A percentile compares a stretch with the other conserved stretches of the same genome.
phyloP scores from a whole-genome alignment of 2,797 vertebrate species.

The Myotis planiceps region DNA sequence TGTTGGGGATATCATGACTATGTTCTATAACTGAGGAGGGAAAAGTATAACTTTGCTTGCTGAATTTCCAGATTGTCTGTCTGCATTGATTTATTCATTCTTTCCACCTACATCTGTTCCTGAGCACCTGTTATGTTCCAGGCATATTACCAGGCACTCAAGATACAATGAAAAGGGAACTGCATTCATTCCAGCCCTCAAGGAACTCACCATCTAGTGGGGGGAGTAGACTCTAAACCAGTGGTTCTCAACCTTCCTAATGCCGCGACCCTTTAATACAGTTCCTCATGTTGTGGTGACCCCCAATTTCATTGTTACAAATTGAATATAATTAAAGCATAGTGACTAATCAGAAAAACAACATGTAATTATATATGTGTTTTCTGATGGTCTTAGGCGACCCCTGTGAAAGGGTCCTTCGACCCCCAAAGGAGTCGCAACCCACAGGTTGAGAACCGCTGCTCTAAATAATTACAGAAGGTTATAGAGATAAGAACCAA shows the following conservation, averaged over 20 bases:
- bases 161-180: background rate
- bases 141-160: constrained; percentile 7
- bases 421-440: too few species aligned
- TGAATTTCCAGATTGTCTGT: constrained; percentile 67
- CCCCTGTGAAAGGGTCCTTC: too few species aligned
- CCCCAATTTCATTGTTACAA: too few species aligned
- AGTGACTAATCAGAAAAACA: too few species aligned
- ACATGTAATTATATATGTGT: too few species aligned
- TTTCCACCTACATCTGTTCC: constrained; percentile 68
- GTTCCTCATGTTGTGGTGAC: too few species aligned
- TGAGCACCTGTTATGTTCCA: constrained; percentile 38
- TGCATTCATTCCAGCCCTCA: background rate
- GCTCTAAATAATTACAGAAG: background rate
- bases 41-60: constrained; percentile 24
- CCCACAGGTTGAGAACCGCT: too few species aligned
- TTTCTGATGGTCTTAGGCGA: too few species aligned
- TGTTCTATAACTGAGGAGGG: background rate
- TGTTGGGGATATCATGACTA: constrained; percentile 43
- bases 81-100: constrained; percentile 65
- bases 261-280: too few species aligned
- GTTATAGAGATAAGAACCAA: background rate
- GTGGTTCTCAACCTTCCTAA: too few species aligned
- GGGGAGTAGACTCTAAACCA: background rate
- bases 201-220: background rate
- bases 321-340: too few species aligned